These are phyloP conservation scores for Syrista parreyssii DNA, from an alignment of 2,888 invertebrate genomes.

Conservation along the genomic window DNA sequence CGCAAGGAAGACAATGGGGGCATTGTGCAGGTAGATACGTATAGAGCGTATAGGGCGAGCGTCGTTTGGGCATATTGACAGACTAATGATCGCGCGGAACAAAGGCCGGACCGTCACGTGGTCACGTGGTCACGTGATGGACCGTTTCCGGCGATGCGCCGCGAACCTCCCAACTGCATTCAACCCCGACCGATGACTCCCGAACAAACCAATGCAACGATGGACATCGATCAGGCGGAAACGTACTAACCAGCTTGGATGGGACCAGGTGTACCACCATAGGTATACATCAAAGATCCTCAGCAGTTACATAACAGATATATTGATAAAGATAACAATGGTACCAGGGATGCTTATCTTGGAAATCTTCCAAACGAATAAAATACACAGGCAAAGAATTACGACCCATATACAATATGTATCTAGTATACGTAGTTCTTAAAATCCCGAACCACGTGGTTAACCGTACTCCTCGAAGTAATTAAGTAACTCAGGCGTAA, in stretches of 20 bases:
- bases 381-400: neutral
- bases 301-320: neutral
- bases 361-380: neutral
- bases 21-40: conserved; percentile 63
- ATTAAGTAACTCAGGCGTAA: neutral
- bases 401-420: neutral
- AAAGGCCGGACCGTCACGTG: conserved; percentile 64
- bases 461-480: neutral
- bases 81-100: conserved; percentile 65
- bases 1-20: conserved; percentile 63
- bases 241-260: neutral
- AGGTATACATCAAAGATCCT: neutral
- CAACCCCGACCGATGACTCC: conserved; percentile 25
- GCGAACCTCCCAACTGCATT: conserved; percentile 44
- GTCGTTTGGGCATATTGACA: conserved; percentile 66
- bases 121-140: conserved; percentile 65
- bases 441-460: neutral
- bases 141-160: conserved; percentile 62
- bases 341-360: neutral
- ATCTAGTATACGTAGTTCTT: neutral
- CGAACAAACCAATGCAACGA: conserved; percentile 37
- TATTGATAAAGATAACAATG: neutral
- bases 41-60: conserved; percentile 49
- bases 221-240: conserved; percentile 55
- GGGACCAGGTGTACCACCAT: neutral